Evolutionary conservation across 2,113 vertebrate genomes (phyloP).

Genomic region (Tragelaphus scriptus): DNA sequence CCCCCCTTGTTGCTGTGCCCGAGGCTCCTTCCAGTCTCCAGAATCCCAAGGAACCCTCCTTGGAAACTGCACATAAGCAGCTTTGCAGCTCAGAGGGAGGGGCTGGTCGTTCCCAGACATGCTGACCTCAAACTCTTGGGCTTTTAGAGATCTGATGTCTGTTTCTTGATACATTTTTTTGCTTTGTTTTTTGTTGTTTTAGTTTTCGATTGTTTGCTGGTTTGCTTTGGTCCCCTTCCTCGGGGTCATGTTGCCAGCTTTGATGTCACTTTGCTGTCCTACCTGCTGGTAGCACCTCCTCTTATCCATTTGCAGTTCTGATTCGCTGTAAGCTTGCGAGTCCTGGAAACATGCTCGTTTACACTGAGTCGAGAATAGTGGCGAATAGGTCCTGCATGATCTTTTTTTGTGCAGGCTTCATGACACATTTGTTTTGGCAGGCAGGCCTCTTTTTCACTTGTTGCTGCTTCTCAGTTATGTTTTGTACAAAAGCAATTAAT

Average conservation of each 20-base stretch:
- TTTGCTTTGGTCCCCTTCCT: not conserved
- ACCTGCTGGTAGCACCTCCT: not conserved
- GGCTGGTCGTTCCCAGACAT: not conserved
- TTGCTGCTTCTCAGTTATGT: not conserved
- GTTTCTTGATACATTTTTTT: not conserved
- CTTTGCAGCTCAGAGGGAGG: not conserved
- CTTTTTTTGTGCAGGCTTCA: not conserved
- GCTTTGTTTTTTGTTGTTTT: not conserved
- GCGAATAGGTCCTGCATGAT: not conserved
- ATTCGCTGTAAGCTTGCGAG: not conserved
- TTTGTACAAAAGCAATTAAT: not conserved
- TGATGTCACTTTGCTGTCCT: fast-evolving
- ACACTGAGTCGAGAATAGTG: not conserved
- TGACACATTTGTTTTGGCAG: not conserved
- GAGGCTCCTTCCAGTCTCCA: not conserved
- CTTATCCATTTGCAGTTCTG: not conserved
- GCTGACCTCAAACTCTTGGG: not conserved
- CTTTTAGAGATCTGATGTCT: not conserved
- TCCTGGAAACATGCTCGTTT: not conserved
- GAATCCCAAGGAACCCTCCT: not conserved
- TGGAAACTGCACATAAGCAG: not conserved
- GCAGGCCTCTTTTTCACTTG: not conserved
- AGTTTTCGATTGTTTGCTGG: not conserved
- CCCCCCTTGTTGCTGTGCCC: fast-evolving
- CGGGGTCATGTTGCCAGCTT: not conserved